These are phyloP conservation scores for Holothuria glaberrima DNA, from an alignment of 35 echinoderm and acorn worm genomes.

Conservation along the genomic window DNA sequence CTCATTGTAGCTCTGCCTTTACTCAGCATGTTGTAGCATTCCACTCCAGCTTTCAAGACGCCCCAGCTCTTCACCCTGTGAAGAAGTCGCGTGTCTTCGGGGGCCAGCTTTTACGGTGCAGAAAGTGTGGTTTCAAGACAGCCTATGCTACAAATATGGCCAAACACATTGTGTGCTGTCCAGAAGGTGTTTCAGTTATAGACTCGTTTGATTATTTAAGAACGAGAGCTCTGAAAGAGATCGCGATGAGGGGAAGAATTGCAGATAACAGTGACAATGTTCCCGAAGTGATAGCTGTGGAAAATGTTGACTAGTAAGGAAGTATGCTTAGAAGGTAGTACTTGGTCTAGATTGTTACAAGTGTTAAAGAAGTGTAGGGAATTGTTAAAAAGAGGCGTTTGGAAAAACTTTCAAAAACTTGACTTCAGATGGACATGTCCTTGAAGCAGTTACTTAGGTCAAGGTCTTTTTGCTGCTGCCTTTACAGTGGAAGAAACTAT, in stretches of 20 bases:
- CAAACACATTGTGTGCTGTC: conserved; percentile 28
- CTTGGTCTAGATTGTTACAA: too few species aligned
- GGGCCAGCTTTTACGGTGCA: conserved; percentile 13
- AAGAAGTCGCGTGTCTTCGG: conserved; percentile 20
- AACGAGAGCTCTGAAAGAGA: conserved; percentile 23
- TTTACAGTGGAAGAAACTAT: too few species aligned
- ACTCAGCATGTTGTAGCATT: conserved; percentile 55
- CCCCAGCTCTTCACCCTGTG: conserved; percentile 48
- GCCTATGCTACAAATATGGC: conserved; percentile 45
- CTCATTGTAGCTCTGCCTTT: conserved; percentile 16
- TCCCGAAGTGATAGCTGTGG: conserved; percentile 22
- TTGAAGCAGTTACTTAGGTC: too few species aligned
- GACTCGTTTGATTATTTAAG: conserved; percentile 35
- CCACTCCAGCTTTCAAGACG: conserved; percentile 25
- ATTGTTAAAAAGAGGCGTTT: too few species aligned
- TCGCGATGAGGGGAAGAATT: neutral
- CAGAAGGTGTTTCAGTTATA: conserved; percentile 23
- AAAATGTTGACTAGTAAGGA: neutral
- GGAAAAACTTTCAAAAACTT: too few species aligned
- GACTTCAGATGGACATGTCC: too few species aligned
- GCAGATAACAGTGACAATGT: neutral
- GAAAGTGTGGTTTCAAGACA: conserved; percentile 44
- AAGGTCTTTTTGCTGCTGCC: too few species aligned
- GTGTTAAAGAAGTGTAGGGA: too few species aligned
- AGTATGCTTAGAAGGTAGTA: too few species aligned